Percentiles rank a stretch among this genome's conserved stretches.
These are phyloP conservation scores for Conistra vaccinii DNA, from an alignment of 2,888 invertebrate genomes.

Conservation along the genomic window DNA sequence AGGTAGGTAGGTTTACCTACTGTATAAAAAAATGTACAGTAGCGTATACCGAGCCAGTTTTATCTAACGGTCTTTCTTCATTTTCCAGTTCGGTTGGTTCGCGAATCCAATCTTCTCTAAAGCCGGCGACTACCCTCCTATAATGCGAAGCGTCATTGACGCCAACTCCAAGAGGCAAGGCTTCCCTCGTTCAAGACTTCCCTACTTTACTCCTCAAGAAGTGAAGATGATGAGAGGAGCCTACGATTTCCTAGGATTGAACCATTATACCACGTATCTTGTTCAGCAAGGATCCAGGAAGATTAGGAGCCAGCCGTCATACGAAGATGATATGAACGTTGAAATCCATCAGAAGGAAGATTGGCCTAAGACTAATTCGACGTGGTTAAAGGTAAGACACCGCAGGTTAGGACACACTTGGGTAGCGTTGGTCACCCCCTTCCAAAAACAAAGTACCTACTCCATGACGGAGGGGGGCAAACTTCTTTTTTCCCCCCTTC, in stretches of 20 bases:
- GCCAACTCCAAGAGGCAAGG: slow-evolving; percentile 91
- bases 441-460: too few relatives aligned
- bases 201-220: slow-evolving; percentile 91
- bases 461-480: too few relatives aligned
- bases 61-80: background rate
- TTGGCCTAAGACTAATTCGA: slow-evolving; percentile 88
- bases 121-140: slow-evolving; percentile 92
- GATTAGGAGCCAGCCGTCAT: slow-evolving; percentile 76
- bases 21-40: too few relatives aligned
- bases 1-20: too few relatives aligned
- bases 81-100: slow-evolving; percentile 92
- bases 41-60: background rate
- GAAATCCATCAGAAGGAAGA: slow-evolving; percentile 79
- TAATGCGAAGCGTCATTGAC: slow-evolving; percentile 91
- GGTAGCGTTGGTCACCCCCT: too few relatives aligned
- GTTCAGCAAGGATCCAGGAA: slow-evolving; percentile 76
- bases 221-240: slow-evolving; percentile 91
- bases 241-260: slow-evolving; percentile 94
- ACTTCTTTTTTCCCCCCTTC: too few relatives aligned
- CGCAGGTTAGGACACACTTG: background rate
- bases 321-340: slow-evolving; percentile 82
- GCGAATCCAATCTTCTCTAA: slow-evolving; percentile 92
- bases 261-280: slow-evolving; percentile 92
- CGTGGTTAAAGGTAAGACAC: slow-evolving; percentile 86
- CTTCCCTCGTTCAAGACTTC: slow-evolving; percentile 91